Conservation (phyloP, 2,113 vertebrate genomes). For the Epinephelus lanceolatus region DNA sequence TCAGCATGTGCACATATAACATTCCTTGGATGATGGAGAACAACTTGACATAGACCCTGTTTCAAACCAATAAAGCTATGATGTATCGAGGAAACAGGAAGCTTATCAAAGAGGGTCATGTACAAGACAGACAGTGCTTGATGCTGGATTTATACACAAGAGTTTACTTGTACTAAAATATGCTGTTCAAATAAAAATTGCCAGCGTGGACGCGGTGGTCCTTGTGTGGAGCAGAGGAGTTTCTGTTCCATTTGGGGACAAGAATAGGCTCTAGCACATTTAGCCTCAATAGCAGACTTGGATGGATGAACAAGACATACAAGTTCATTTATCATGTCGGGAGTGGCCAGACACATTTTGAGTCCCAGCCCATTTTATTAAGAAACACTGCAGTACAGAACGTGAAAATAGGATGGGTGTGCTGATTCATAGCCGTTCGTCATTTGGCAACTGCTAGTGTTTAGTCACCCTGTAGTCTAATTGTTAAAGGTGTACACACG, state of each 20-base stretch:
- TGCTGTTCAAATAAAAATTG: background rate
- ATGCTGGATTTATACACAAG: background rate
- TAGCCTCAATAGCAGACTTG: constrained; percentile 16
- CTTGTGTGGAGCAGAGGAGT: constrained; percentile 2
- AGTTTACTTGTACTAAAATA: constrained; percentile 5
- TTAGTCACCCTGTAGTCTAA: constrained; percentile 38
- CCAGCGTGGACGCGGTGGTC: background rate
- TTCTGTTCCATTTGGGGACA: constrained; percentile 7
- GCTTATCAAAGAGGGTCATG: background rate
- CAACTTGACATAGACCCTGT: background rate
- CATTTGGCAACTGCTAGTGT: constrained; percentile 24
- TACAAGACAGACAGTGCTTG: background rate
- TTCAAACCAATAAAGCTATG: too few species aligned
- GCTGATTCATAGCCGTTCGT: constrained; percentile 42
- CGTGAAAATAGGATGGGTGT: constrained; percentile 28
- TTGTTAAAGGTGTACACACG: constrained; percentile 27
- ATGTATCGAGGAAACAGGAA: background rate
- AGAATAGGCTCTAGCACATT: constrained; percentile 23
- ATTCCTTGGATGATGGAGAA: background rate
- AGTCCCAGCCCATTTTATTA: constrained; percentile 36
- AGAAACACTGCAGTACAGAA: constrained; percentile 30
- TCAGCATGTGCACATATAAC: background rate
- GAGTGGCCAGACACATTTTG: constrained; percentile 19
- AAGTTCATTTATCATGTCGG: constrained; percentile 41
- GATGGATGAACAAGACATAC: constrained; percentile 41